phyloP scores from a whole-genome alignment of 1,140 invertebrate genomes.

The Ceratosolen solmsi region DNA sequence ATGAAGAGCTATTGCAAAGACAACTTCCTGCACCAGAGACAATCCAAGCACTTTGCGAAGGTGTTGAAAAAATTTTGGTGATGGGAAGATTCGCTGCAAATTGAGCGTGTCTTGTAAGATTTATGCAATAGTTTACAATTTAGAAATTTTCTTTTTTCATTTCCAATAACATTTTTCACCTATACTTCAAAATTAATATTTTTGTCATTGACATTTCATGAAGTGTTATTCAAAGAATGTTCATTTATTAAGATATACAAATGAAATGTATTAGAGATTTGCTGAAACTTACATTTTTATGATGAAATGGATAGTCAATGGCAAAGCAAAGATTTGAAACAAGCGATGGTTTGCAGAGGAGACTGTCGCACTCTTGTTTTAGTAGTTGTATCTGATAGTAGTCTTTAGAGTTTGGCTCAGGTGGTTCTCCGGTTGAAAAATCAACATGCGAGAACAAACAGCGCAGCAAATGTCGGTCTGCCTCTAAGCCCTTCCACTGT shows the following conservation, averaged over 20 bases:
- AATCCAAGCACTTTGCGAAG: conserved; percentile 89
- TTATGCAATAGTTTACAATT: neutral
- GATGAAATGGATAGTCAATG: conserved; percentile 80
- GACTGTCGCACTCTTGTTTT: conserved; percentile 80
- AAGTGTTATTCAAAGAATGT: neutral
- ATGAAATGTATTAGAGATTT: neutral
- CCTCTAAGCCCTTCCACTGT: conserved; percentile 86
- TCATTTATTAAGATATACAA: neutral
- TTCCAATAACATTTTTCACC: conserved; percentile 5
- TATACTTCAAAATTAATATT: neutral
- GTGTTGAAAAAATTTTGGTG: conserved; percentile 84
- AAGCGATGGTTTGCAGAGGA: conserved; percentile 83
- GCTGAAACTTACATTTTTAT: conserved; percentile 74
- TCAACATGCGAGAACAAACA: conserved; percentile 86
- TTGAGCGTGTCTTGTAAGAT: neutral
- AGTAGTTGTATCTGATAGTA: conserved; percentile 82
- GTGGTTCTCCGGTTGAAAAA: conserved; percentile 76
- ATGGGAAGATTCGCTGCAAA: conserved; percentile 78
- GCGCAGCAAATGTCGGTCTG: conserved; percentile 89
- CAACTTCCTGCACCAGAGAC: conserved; percentile 90
- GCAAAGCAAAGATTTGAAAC: conserved; percentile 86
- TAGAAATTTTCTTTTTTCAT: neutral
- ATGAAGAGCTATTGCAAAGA: conserved; percentile 87
- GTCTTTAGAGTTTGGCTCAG: conserved; percentile 74
- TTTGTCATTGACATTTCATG: neutral